These are phyloP conservation scores for Gobionotothen gibberifrons DNA, from an alignment of 2,797 vertebrate species.

Conservation along the genomic window DNA sequence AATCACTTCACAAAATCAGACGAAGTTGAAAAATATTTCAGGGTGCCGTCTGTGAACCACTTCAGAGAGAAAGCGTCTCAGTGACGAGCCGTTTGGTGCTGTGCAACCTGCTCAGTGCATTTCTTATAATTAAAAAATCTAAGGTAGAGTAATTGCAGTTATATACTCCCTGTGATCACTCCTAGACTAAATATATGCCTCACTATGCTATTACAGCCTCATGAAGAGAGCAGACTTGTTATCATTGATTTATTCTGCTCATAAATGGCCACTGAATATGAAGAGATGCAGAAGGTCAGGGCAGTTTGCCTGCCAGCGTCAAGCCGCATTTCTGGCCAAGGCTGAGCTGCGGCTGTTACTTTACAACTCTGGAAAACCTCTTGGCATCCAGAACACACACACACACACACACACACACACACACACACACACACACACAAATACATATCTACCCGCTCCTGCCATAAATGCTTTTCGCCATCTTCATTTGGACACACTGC, in stretches of 20 bases:
- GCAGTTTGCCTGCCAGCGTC: constrained; percentile 17
- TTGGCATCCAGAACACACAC: constrained; percentile 44
- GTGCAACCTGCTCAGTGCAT: constrained; percentile 9
- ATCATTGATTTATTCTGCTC: constrained; percentile 65
- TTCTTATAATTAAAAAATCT: constrained; percentile 8
- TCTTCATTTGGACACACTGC: constrained; percentile 60
- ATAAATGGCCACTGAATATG: constrained; percentile 55
- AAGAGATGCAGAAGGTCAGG: constrained; percentile 54
- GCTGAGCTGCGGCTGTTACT: constrained; percentile 54
- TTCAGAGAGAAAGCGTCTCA: constrained; percentile 19
- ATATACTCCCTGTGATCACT: constrained; percentile 10
- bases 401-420: constrained; percentile 21
- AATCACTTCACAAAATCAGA: constrained; percentile 26
- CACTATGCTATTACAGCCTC: constrained; percentile 40
- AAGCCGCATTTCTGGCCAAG: constrained; percentile 49
- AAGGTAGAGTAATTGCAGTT: constrained; percentile 9
- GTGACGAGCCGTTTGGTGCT: constrained; percentile 7
- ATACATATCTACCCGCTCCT: not conserved
- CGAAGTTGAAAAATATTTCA: constrained; percentile 18
- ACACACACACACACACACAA: constrained; percentile 19
- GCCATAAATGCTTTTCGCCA: constrained; percentile 50
- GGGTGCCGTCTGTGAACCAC: constrained; percentile 9
- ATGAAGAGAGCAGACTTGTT: constrained; percentile 39
- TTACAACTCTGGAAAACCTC: constrained; percentile 64
- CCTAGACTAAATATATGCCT: constrained; percentile 32